Evolutionary conservation across 2,113 vertebrate genomes (phyloP).

Genomic region (Promerops cafer): DNA sequence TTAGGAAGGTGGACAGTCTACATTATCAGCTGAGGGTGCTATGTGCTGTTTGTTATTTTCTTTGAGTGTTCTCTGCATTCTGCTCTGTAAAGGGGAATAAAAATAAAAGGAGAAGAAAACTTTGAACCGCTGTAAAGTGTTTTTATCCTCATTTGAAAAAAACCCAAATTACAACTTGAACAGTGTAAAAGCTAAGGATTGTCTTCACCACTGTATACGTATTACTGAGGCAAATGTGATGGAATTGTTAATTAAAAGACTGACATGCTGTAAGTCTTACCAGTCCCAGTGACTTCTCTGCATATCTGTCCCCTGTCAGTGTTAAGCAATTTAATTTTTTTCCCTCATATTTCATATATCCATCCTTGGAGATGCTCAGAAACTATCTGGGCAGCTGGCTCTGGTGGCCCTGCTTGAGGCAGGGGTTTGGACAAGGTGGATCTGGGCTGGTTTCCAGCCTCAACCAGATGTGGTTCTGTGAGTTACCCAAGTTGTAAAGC

Average conservation of each 20-base stretch:
- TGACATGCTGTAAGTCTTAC: background rate
- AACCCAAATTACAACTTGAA: background rate
- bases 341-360: rapidly evolving
- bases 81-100: background rate
- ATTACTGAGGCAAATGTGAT: background rate
- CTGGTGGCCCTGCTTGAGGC: background rate
- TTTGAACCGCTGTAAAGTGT: background rate
- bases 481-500: background rate
- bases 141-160: background rate
- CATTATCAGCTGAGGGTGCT: rapidly evolving
- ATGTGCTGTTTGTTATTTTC: background rate
- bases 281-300: background rate
- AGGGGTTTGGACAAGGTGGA: background rate
- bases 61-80: background rate
- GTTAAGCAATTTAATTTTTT: background rate
- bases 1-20: background rate
- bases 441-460: background rate
- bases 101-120: background rate
- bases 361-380: background rate
- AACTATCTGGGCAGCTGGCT: background rate
- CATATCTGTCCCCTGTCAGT: background rate
- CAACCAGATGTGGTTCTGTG: background rate
- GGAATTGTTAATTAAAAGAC: background rate
- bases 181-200: background rate
- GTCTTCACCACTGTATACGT: rapidly evolving